phyloP scores from a whole-genome alignment of 2,888 invertebrate species.

The Apoda limacodes region DNA sequence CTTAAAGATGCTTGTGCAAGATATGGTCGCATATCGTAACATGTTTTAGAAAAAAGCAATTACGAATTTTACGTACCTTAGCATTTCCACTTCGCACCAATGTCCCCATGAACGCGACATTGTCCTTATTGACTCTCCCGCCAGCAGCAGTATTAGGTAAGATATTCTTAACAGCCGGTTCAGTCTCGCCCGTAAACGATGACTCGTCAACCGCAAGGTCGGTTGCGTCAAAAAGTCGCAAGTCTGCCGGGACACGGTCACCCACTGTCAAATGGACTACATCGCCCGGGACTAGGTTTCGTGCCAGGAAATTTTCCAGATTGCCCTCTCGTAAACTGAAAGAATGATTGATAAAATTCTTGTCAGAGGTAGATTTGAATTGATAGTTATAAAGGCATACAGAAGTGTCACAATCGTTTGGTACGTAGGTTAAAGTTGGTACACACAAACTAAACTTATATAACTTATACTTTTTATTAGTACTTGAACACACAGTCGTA shows the following conservation, averaged over 20 bases:
- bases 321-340: constrained; percentile 86
- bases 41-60: too few species aligned
- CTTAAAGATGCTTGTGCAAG: too few species aligned
- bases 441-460: too few species aligned
- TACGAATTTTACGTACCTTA: constrained; percentile 70
- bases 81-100: constrained; percentile 95
- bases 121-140: constrained; percentile 78
- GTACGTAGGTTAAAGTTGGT: too few species aligned
- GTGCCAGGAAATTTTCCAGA: constrained; percentile 90
- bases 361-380: too few species aligned
- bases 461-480: too few species aligned
- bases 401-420: too few species aligned
- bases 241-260: constrained; percentile 96
- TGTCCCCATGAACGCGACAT: constrained; percentile 98
- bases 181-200: constrained; percentile 98
- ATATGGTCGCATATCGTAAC: too few species aligned
- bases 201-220: constrained; percentile 98
- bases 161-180: constrained; percentile 86
- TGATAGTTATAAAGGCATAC: too few species aligned
- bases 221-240: constrained; percentile 91
- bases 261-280: constrained; percentile 93
- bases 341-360: constrained; percentile 1
- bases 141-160: constrained; percentile 73
- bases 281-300: constrained; percentile 97
- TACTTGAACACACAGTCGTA: too few species aligned